Base-by-base conservation (phyloP, 92 coral and sea anemone genomes). In the Muricea muricata region DNA sequence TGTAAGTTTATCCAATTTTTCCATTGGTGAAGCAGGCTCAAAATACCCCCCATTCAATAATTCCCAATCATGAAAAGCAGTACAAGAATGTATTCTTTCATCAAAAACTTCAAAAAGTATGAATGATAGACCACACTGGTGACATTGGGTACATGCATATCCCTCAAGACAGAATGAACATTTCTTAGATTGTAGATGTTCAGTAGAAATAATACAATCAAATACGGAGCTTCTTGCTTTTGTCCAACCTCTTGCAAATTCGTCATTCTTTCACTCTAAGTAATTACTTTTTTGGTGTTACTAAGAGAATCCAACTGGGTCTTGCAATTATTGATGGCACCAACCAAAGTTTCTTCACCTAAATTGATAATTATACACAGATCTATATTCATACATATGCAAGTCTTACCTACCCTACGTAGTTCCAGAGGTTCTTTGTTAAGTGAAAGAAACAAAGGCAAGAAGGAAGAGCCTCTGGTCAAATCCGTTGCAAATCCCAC, bases 1-100 rank as follows among this genome's bases (percentile, higher is more conserved):
- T n/a, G n/a, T n/a, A n/a, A n/a, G n/a, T 2, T 8, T 20, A 48
- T 48, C 56, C 12, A 48, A 17, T 15, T 48, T 48, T 48, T 48
- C 56, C 56, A 48, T 48, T 11, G 56, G 56, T 8, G 10, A 48
- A 48, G 18, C 10, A 48, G 56, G 18, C 20, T 48, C 56, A 48
- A 2, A 48, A 48, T 1, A 48, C 56, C 56, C 1, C 2, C 56
- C 20, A 48, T 48, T 48, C 56, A 17, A 48, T 2, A 72, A 31
- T 14, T 72, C 78, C 18, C 57, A 55, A 55, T 72, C 78, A 72
- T 72, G 78, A 34, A 72, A 72, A 6, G 78, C 52, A 9, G 15
- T 72, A 34, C 3, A 15, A 28, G 55, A 72, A 72, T 72, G 78
- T 6, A 72, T 7, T 72, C 26, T 30, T 0, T 40, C 56, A 30